phyloP scores from a whole-genome alignment of 2,113 vertebrate genomes.

The Pituophis catenifer region DNA sequence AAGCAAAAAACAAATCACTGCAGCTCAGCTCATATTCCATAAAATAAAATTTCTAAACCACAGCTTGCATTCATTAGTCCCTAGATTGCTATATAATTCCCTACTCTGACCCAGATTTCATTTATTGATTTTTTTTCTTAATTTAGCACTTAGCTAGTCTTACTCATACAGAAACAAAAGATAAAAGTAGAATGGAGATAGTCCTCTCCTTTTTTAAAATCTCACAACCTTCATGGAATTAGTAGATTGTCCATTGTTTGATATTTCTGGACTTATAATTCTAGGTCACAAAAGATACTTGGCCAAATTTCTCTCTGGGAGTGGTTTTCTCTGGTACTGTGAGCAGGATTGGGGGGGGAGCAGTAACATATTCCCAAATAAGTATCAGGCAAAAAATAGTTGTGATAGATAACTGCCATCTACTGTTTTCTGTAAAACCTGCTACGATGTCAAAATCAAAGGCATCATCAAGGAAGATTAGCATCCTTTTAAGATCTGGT shows the following conservation, averaged over 20 bases:
- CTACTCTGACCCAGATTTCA: background rate
- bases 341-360: background rate
- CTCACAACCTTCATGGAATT: background rate
- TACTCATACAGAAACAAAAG: background rate
- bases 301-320: background rate
- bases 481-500: constrained; percentile 3
- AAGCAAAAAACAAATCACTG: background rate
- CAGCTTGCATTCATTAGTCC: background rate
- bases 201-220: background rate
- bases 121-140: background rate
- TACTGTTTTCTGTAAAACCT: constrained; percentile 9
- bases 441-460: constrained; percentile 22
- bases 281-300: background rate
- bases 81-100: background rate
- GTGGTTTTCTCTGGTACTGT: background rate
- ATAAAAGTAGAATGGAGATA: background rate
- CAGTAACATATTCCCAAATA: background rate
- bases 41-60: background rate
- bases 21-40: background rate
- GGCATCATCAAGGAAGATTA: constrained; percentile 21
- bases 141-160: background rate
- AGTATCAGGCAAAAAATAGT: background rate
- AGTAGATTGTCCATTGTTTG: background rate
- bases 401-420: background rate
- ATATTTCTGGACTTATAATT: background rate